These are phyloP conservation scores for Eupithecia subumbrata DNA, from an alignment of 2,888 invertebrate species.

Conservation along the genomic window DNA sequence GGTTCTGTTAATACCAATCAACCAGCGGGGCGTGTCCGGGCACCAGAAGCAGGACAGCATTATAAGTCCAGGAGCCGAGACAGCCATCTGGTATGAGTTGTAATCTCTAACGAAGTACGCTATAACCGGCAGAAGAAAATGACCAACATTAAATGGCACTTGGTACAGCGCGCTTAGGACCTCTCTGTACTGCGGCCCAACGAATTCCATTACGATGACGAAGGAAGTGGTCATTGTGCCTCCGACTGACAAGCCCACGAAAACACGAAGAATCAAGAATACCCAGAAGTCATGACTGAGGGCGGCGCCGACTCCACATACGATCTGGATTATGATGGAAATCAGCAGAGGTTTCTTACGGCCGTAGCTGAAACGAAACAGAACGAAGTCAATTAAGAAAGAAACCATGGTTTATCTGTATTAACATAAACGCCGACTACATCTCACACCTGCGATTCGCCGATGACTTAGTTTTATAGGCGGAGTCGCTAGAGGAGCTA, in stretches of 20 bases:
- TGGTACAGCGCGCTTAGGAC: background rate
- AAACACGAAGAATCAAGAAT: background rate
- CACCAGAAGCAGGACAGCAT: background rate
- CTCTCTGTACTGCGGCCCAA: background rate
- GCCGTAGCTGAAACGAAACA: background rate
- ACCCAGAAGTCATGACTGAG: background rate
- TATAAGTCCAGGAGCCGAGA: background rate
- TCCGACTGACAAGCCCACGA: background rate
- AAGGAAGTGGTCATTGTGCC: conserved; percentile 6
- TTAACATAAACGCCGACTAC: too few relatives aligned
- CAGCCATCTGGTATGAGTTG: background rate
- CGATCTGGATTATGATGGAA: background rate
- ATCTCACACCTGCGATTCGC: too few relatives aligned
- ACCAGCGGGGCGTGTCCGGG: conserved; percentile 46
- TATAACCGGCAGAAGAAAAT: background rate
- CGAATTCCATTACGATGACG: conserved; percentile 3
- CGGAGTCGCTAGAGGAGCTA: too few relatives aligned
- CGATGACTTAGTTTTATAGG: too few relatives aligned
- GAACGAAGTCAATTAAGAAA: background rate
- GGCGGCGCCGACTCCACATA: background rate
- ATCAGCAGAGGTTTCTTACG: background rate
- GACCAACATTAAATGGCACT: background rate
- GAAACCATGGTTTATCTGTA: too few relatives aligned
- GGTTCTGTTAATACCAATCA: background rate
- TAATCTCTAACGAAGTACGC: conserved; percentile 5